These are phyloP conservation scores for Microplitis mediator DNA, from an alignment of 1,140 invertebrate species.

Conservation along the genomic window DNA sequence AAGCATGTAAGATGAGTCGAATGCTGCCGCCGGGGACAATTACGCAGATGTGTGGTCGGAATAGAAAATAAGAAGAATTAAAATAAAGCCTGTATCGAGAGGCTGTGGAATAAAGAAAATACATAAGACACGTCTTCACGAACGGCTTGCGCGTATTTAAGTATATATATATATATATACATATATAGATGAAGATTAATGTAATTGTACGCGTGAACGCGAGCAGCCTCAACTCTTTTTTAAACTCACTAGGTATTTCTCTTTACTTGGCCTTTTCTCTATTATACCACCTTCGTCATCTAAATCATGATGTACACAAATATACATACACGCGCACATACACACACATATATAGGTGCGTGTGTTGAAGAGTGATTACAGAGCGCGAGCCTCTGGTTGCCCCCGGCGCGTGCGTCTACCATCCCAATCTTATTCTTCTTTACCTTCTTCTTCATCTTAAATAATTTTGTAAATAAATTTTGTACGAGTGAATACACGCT, in stretches of 20 bases:
- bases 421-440: conserved; percentile 28
- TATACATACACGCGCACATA: too few relatives aligned
- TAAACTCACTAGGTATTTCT: neutral
- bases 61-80: conserved; percentile 13
- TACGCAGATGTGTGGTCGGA: conserved; percentile 59
- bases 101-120: neutral
- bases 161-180: neutral
- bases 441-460: neutral
- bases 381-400: conserved; percentile 58
- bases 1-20: too few relatives aligned
- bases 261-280: conserved; percentile 3
- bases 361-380: conserved; percentile 56
- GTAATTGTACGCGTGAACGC: conserved; percentile 34
- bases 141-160: conserved; percentile 41
- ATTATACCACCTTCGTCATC: conserved; percentile 6
- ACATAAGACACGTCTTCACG: conserved; percentile 8
- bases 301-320: conserved; percentile 12
- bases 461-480: neutral
- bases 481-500: too few relatives aligned
- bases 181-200: conserved; percentile 18
- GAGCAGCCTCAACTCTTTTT: neutral
- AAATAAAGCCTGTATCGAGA: neutral
- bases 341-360: conserved; percentile 33
- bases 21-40: conserved; percentile 51
- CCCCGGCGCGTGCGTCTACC: conserved; percentile 60